Evolutionary conservation across 1,140 invertebrate species (phyloP).

Genomic region (Whitmania pigra): DNA sequence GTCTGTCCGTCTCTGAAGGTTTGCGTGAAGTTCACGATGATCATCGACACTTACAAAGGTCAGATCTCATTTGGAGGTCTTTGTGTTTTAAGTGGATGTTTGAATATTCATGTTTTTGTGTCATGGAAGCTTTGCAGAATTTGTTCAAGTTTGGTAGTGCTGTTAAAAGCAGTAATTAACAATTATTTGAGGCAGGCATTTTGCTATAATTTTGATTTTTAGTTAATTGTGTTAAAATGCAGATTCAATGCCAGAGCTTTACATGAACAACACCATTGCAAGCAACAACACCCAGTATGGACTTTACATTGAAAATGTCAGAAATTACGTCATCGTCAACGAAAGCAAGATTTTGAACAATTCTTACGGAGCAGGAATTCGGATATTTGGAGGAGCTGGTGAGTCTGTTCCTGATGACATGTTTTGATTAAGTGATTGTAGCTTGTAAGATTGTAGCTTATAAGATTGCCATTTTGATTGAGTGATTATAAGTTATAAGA

Average conservation of each 20-base stretch:
- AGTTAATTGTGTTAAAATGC: not conserved
- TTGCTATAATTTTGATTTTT: no score
- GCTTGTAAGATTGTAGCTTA: no score
- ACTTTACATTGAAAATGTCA: conserved; percentile 37
- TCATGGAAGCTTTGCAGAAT: no score
- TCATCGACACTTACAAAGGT: conserved; percentile 20
- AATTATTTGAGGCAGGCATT: no score
- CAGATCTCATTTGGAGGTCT: not conserved
- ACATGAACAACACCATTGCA: conserved; percentile 33
- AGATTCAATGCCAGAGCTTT: conserved; percentile 34
- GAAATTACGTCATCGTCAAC: conserved; percentile 36
- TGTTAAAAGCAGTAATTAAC: no score
- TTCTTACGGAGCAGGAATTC: conserved; percentile 37
- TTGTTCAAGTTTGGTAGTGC: no score
- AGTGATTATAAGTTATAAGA: no score
- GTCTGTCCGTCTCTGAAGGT: conserved; percentile 30
- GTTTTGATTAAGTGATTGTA: not conserved
- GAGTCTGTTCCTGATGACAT: not conserved
- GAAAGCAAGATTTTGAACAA: conserved; percentile 33
- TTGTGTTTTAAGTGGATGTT: no score
- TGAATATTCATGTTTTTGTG: no score
- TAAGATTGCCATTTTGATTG: no score
- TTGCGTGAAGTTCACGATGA: conserved; percentile 34
- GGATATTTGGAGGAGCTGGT: conserved; percentile 36
- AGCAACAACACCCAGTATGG: conserved; percentile 38